Evolutionary conservation across 2,888 invertebrate genomes (phyloP).

Genomic region (Dolichopus griseipennis): DNA sequence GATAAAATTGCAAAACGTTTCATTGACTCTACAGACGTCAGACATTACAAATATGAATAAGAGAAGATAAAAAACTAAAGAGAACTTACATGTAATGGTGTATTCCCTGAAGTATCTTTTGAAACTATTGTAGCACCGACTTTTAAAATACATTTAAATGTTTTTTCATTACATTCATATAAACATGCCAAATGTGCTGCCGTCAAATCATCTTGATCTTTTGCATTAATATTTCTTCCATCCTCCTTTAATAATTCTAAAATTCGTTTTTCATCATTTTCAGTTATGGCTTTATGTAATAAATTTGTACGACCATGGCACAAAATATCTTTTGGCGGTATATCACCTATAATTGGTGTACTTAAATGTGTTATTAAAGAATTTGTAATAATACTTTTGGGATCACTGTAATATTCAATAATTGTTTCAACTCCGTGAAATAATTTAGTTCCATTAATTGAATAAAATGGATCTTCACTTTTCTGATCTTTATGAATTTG

Average conservation of each 20-base stretch:
- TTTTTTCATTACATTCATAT: constrained; percentile 61
- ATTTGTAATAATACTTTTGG: constrained; percentile 45
- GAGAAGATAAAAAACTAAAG: too few relatives aligned
- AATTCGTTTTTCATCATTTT: constrained; percentile 67
- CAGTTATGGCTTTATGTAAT: constrained; percentile 68
- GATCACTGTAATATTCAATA: constrained; percentile 69
- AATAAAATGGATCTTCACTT: constrained; percentile 83
- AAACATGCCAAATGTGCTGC: constrained; percentile 82
- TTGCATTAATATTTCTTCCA: constrained; percentile 75
- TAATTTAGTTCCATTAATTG: constrained; percentile 70
- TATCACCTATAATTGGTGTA: constrained; percentile 55
- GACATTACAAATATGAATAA: too few relatives aligned
- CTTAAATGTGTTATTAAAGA: constrained; percentile 60
- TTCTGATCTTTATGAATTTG: constrained; percentile 67
- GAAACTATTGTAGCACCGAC: constrained; percentile 76
- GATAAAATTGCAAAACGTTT: too few relatives aligned
- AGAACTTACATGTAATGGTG: constrained; percentile 77
- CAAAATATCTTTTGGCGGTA: constrained; percentile 75
- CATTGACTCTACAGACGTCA: too few relatives aligned
- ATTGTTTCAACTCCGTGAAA: constrained; percentile 79
- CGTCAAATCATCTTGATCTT: constrained; percentile 83
- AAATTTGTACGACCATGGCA: constrained; percentile 80
- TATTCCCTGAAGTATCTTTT: constrained; percentile 75
- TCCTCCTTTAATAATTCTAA: constrained; percentile 67
- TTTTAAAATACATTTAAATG: constrained; percentile 67